Evolutionary conservation across 2,888 invertebrate species (phyloP).

Genomic region (Mesochorus sp.): DNA sequence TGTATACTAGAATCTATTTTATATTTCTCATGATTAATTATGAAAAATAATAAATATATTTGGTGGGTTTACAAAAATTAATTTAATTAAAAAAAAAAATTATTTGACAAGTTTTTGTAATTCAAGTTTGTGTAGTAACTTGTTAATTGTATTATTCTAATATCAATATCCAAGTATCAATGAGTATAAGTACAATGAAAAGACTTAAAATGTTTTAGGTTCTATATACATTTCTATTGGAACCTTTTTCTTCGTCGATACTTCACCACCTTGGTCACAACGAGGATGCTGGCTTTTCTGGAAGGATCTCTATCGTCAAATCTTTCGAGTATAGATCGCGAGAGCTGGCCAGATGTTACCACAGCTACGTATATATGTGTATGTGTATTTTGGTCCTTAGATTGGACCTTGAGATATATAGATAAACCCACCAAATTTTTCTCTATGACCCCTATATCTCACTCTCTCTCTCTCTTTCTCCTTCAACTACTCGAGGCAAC

Average conservation of each 20-base stretch:
- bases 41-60: too few species aligned
- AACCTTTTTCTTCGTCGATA: too few species aligned
- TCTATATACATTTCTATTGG: too few species aligned
- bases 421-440: constrained; percentile 34
- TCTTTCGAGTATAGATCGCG: constrained; percentile 59
- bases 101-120: too few species aligned
- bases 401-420: constrained; percentile 45
- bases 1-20: too few species aligned
- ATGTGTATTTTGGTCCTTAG: background rate
- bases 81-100: background rate
- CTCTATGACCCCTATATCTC: constrained; percentile 3
- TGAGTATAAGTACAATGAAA: too few species aligned
- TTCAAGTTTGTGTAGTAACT: too few species aligned
- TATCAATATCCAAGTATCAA: too few species aligned
- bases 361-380: constrained; percentile 23
- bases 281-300: constrained; percentile 43
- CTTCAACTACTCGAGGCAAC: background rate
- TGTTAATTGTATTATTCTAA: too few species aligned
- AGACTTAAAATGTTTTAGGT: too few species aligned
- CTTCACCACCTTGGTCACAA: too few species aligned
- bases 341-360: constrained; percentile 61
- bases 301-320: constrained; percentile 49
- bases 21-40: too few species aligned
- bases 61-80: background rate
- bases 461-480: background rate